These are phyloP conservation scores for Linnaemya vulpina DNA, from an alignment of 2,888 invertebrate genomes.

Conservation along the genomic window DNA sequence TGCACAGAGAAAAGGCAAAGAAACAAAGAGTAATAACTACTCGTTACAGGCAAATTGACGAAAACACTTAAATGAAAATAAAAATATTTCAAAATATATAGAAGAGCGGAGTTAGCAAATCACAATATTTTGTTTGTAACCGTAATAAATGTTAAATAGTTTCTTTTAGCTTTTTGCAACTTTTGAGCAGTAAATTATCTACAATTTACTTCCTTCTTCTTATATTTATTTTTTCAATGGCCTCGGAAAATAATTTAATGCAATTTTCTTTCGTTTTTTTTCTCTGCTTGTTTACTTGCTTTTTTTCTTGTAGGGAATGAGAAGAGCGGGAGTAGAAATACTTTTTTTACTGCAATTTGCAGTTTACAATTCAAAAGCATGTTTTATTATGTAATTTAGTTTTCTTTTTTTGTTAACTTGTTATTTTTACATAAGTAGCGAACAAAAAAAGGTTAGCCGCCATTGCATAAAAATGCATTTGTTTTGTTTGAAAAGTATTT, in stretches of 20 bases:
- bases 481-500: constrained; percentile 45
- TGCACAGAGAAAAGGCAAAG: constrained; percentile 44
- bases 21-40: background rate
- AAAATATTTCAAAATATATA: background rate
- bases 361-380: constrained; percentile 58
- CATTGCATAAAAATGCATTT: constrained; percentile 63
- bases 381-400: constrained; percentile 52
- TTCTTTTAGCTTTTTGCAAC: constrained; percentile 57
- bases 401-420: constrained; percentile 26
- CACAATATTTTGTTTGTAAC: constrained; percentile 67
- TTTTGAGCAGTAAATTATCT: constrained; percentile 64
- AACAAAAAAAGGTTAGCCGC: constrained; percentile 14
- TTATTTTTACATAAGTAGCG: constrained; percentile 39
- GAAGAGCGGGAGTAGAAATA: constrained; percentile 53
- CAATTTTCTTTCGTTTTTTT: constrained; percentile 37
- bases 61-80: background rate
- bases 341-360: constrained; percentile 40
- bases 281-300: background rate
- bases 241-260: constrained; percentile 42
- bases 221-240: constrained; percentile 36
- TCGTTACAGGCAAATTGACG: constrained; percentile 3
- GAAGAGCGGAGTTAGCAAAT: constrained; percentile 46
- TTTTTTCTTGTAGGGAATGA: constrained; percentile 1
- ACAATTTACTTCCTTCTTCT: constrained; percentile 67
- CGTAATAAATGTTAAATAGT: constrained; percentile 70